These are phyloP conservation scores for Corythornis madagascariensis DNA, from an alignment of 2,113 vertebrate genomes.

Conservation along the genomic window DNA sequence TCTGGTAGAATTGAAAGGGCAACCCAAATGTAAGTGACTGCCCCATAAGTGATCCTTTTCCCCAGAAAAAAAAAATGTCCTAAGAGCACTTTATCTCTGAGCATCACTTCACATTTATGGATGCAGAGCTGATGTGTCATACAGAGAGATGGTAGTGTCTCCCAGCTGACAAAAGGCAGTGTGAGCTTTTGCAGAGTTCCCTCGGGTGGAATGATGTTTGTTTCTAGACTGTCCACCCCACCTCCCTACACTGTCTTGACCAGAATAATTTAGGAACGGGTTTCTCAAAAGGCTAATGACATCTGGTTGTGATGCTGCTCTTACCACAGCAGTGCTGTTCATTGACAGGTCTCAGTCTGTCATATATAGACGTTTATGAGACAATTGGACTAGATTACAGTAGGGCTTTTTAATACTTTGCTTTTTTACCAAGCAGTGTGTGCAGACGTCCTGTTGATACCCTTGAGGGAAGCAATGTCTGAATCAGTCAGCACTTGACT, in stretches of 20 bases:
- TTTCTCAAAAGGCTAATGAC: not conserved
- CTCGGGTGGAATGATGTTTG: not conserved
- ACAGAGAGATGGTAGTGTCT: not conserved
- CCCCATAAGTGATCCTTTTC: not conserved
- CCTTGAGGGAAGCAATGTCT: not conserved
- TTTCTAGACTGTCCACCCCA: not conserved
- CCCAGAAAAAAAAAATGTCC: not conserved
- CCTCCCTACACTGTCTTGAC: fast-evolving
- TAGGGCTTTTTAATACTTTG: not conserved
- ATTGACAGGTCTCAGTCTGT: fast-evolving
- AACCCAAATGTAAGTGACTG: not conserved
- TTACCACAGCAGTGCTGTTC: not conserved
- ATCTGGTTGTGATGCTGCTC: not conserved
- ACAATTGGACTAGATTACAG: not conserved
- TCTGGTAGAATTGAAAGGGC: not conserved
- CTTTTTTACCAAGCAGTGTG: not conserved
- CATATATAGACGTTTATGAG: not conserved
- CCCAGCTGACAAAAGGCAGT: not conserved
- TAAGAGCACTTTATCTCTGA: not conserved
- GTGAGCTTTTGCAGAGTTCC: not conserved
- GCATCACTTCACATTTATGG: not conserved
- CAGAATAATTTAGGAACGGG: not conserved
- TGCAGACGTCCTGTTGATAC: not conserved
- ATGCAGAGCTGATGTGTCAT: not conserved
- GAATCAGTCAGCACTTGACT: not conserved